Conservation (phyloP, 1,140 invertebrate species). For the Plutomurus gul region DNA sequence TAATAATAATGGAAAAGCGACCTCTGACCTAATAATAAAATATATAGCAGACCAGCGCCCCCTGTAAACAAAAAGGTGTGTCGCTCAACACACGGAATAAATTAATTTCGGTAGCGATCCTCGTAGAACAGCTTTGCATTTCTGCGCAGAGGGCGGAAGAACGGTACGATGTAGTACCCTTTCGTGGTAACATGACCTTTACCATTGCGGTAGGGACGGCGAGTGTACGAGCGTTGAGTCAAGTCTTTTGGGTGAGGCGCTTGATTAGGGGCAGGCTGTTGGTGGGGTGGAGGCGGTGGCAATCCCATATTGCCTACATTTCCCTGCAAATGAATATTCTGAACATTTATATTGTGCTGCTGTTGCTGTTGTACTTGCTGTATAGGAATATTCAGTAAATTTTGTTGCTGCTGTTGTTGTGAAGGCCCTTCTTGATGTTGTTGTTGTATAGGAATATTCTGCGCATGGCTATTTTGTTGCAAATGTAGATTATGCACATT, state of each 20-base stretch:
- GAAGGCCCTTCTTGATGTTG: neutral
- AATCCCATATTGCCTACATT: neutral
- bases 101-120: neutral
- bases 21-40: too few species aligned
- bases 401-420: neutral
- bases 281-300: neutral
- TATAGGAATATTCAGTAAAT: too few species aligned
- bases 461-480: neutral
- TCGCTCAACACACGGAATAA: constrained; percentile 8
- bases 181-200: neutral
- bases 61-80: neutral
- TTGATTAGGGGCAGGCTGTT: neutral
- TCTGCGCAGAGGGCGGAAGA: neutral
- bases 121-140: neutral
- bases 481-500: neutral
- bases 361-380: constrained; percentile 5
- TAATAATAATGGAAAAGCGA: too few species aligned
- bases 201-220: neutral
- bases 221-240: constrained; percentile 6
- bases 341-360: neutral
- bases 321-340: neutral
- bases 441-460: neutral
- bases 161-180: constrained; percentile 1
- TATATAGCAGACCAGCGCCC: too few species aligned
- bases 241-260: neutral